These are phyloP conservation scores for Stenoptilia bipunctidactyla DNA, from an alignment of 2,888 invertebrate species.

Conservation along the genomic window DNA sequence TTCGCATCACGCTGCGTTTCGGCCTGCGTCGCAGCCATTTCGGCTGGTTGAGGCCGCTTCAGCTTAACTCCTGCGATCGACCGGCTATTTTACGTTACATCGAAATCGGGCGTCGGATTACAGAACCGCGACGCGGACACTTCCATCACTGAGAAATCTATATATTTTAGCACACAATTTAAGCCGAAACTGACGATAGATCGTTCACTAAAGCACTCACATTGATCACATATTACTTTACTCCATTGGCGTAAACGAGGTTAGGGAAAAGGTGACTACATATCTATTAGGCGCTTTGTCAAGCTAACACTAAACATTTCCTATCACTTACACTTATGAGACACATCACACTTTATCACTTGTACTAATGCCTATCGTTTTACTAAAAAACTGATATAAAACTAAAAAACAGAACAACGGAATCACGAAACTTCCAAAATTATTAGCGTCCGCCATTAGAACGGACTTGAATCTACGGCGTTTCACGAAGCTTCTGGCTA, in stretches of 20 bases:
- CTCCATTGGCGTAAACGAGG: conserved; percentile 83
- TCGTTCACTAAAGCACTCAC: conserved; percentile 80
- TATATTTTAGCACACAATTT: conserved; percentile 51
- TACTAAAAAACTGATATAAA: conserved; percentile 41
- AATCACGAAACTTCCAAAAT: conserved; percentile 69
- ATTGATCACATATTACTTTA: conserved; percentile 76
- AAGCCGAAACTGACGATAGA: conserved; percentile 66
- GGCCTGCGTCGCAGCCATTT: conserved; percentile 90
- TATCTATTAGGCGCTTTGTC: conserved; percentile 72
- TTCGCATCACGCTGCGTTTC: conserved; percentile 84
- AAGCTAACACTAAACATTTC: conserved; percentile 62
- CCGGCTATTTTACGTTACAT: conserved; percentile 71
- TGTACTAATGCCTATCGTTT: conserved; percentile 40
- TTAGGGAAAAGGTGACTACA: conserved; percentile 79
- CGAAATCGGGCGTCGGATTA: conserved; percentile 69
- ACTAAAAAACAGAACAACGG: conserved; percentile 63
- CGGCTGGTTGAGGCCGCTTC: conserved; percentile 68
- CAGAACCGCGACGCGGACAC: conserved; percentile 67
- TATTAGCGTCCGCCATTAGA: conserved; percentile 69
- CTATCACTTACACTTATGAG: conserved; percentile 57
- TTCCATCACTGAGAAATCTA: conserved; percentile 65
- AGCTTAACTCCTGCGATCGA: conserved; percentile 70
- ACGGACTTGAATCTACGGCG: conserved; percentile 51
- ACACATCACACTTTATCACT: conserved; percentile 49
- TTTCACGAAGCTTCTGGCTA: conserved; percentile 67